Evolutionary conservation across 2,797 vertebrate genomes (phyloP).

Genomic region (Channa striata): DNA sequence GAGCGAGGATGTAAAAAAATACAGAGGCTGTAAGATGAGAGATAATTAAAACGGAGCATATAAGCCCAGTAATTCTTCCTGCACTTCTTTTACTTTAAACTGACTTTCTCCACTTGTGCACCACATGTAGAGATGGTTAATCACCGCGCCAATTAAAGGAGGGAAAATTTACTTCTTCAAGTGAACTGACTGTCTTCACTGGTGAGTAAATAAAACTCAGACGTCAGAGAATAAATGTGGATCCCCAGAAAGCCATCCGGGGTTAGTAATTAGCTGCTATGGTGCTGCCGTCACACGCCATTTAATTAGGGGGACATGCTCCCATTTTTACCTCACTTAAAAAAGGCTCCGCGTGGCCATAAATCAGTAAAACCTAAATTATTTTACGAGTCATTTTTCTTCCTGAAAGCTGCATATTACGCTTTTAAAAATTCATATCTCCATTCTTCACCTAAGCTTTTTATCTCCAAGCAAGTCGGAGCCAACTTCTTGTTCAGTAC

Average conservation of each 20-base stretch:
- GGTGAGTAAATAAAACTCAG: conserved; percentile 52
- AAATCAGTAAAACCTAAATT: conserved; percentile 22
- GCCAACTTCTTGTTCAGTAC: conserved; percentile 29
- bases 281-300: conserved; percentile 14
- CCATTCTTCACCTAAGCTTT: conserved; percentile 47
- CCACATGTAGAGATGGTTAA: conserved; percentile 26
- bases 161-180: conserved; percentile 6
- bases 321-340: conserved; percentile 22
- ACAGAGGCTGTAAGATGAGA: conserved; percentile 28
- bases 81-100: conserved; percentile 22
- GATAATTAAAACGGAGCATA: conserved; percentile 42
- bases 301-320: conserved; percentile 47
- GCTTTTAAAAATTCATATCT: conserved; percentile 52
- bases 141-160: conserved; percentile 41
- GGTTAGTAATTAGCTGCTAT: conserved; percentile 52
- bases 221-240: conserved; percentile 16
- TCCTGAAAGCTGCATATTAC: conserved; percentile 51
- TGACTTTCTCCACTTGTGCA: conserved; percentile 8
- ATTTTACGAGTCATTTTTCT: conserved; percentile 52
- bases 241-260: conserved; percentile 40
- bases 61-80: conserved; percentile 15
- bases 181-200: conserved; percentile 30
- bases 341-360: conserved; percentile 25
- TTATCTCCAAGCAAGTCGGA: conserved; percentile 40
- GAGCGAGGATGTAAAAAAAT: conserved; percentile 32